Conservation (phyloP, 2,888 invertebrate species). For the Pollenia griseotomentosa region DNA sequence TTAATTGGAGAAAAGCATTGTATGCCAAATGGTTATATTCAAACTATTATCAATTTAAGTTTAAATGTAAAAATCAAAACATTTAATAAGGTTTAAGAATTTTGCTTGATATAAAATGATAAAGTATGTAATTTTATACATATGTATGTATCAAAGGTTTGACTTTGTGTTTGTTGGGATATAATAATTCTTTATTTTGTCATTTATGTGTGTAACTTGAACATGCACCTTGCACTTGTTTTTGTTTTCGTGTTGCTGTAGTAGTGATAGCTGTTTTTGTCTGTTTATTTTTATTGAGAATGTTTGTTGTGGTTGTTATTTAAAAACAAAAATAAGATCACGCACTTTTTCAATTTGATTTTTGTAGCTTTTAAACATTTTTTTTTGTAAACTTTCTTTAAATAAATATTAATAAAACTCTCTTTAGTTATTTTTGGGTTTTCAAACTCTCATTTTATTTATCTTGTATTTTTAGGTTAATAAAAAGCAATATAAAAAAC, state of each 20-base stretch:
- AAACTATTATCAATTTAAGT: no score
- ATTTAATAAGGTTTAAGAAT: no score
- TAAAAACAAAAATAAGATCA: conserved; percentile 64
- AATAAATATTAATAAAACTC: conserved; percentile 6
- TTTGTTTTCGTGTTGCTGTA: conserved; percentile 29
- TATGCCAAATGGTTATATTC: no score
- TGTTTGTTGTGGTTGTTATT: conserved; percentile 29
- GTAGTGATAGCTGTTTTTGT: conserved; percentile 44
- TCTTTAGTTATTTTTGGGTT: not conserved
- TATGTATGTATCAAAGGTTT: no score
- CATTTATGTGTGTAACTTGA: conserved; percentile 11
- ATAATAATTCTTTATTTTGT: not conserved
- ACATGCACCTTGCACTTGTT: conserved; percentile 72
- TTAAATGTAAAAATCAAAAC: no score
- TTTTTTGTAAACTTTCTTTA: conserved; percentile 29
- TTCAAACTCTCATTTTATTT: not conserved
- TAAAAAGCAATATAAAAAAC: conserved; percentile 1
- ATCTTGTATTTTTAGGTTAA: not conserved
- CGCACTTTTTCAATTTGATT: conserved; percentile 51
- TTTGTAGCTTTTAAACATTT: conserved; percentile 37
- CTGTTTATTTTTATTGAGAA: conserved; percentile 33
- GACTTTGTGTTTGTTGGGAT: no score
- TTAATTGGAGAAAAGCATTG: no score
- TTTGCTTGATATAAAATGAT: no score
- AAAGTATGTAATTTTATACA: no score